Evolutionary conservation across 2,797 vertebrate genomes (phyloP), one percentile per base, ranked within the genome.

Genomic region (Trachurus trachurus): DNA sequence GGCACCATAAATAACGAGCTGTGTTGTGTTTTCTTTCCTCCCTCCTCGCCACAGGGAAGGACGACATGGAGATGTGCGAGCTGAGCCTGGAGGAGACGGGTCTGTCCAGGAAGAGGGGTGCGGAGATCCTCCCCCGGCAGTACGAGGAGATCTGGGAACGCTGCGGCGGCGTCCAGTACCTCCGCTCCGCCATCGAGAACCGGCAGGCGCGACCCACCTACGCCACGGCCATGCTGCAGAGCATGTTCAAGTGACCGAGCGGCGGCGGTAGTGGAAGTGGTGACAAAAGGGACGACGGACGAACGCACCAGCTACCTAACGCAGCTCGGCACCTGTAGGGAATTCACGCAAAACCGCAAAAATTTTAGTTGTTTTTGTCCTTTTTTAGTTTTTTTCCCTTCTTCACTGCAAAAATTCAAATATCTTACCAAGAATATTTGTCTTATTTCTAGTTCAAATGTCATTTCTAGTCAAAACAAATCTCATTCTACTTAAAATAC

Each of bases 11-110:
- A 26, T 26, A 26, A 26, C 26, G 26, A 26, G 26, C 7, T 4
- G 0, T n/a, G 26, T 26, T 4, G 0, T n/a, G 26, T 26, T 26
- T 26, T 26, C 26, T 26, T 26, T 26, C 26, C 26, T 26, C 26
- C 26, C 31, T 19, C 5, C 0, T 13, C 4, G 12, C 0, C 92
- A 3, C 26, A 99, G 98, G 98, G 12, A 99, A 99, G 83, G 98
- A 99, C 62, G 98, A 99, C 82, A 97, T 99, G 96, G 98, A 99
- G 93, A 99, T 99, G 98, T 99, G 98, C 1, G 98, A 99, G 96
- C 94, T 99, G 82, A 98, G 96, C 67, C 97, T 99, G 56, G 97
- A 99, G 84, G 98, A 99, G 94, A 99, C 98, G 8, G 98, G 98
- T 15, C 95, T 99, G 84, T 97, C 98, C 13, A 93, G 98, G 53